Percentiles rank a stretch among this genome's conserved stretches.
Conservation (phyloP, 2,888 invertebrate species). For the Ametastegia equiseti region DNA sequence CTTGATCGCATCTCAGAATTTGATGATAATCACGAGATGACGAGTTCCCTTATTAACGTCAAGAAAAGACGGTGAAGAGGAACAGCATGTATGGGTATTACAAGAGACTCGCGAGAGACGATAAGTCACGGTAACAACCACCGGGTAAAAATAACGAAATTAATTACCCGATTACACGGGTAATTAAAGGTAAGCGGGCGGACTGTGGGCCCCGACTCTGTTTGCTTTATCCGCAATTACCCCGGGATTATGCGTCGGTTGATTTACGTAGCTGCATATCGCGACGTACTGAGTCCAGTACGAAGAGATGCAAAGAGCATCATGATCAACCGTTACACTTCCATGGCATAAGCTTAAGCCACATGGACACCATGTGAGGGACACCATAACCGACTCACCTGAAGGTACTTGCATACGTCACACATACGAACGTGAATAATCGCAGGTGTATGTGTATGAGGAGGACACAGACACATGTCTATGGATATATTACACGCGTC, state of each 20-base stretch:
- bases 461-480: too few species aligned
- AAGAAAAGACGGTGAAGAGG: too few species aligned
- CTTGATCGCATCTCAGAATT: too few species aligned
- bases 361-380: background rate
- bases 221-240: conserved; percentile 47
- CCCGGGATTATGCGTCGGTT: conserved; percentile 42
- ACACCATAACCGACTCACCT: conserved; percentile 6
- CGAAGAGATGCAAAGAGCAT: conserved; percentile 2
- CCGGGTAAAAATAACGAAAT: conserved; percentile 50
- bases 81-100: too few species aligned
- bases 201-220: conserved; percentile 25
- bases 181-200: conserved; percentile 56
- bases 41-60: too few species aligned
- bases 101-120: background rate
- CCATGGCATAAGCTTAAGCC: background rate
- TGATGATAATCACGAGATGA: too few species aligned
- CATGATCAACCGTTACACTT: conserved; percentile 31
- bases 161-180: conserved; percentile 56
- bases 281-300: too few species aligned
- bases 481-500: background rate
- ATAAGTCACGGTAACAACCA: background rate
- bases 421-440: background rate
- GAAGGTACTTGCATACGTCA: background rate
- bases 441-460: background rate
- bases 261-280: conserved; percentile 61